Evolutionary conservation across 1,140 invertebrate genomes (phyloP), one percentile per base, ranked within the genome.

Genomic region (Piezodorus guildinii): DNA sequence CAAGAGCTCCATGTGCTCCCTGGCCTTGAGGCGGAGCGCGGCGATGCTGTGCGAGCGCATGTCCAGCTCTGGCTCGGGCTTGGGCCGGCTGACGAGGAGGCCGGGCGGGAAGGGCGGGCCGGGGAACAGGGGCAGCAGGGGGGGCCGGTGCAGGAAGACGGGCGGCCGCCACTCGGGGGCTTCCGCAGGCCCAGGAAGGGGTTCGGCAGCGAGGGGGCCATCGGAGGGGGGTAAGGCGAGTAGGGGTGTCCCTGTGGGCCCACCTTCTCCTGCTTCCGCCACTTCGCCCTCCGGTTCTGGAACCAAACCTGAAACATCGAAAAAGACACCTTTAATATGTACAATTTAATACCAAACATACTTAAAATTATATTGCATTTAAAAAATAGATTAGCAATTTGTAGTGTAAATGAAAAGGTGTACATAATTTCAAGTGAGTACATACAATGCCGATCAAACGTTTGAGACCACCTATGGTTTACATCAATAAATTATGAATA

Each of bases 211-310:
- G 85, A 82, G 5, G 86, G 83, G 17, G 85, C 82, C 63, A 84
- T 78, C 3, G 80, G 74, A 61, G 85, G 79, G 15, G 79, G 77
- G 75, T 90, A 93, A 0, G 89, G 88, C 74, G 86, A 90, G 80
- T 93, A 94, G 0, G 91, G 91, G 74, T 94, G 91, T 15, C 80
- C 87, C 70, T 91, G 86, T 0, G 91, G 91, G 0, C 91, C 71
- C 12, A 72, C 86, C 74, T 94, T 96, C 76, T 95, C 92, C 63
- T 91, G 81, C 75, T 96, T 95, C 52, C 94, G 80, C 89, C 91
- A 94, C 77, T 96, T 96, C 0, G 93, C 94, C 51, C 94, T 80
- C 15, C 94, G 79, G 76, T 96, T 96, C 79, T 96, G 93, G 77
- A 96, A 96, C 94, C 94, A 96, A 12, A 96, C 93, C 91, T 95